Base-by-base conservation (phyloP, 2,113 vertebrate species). In the Varanus salvator region DNA sequence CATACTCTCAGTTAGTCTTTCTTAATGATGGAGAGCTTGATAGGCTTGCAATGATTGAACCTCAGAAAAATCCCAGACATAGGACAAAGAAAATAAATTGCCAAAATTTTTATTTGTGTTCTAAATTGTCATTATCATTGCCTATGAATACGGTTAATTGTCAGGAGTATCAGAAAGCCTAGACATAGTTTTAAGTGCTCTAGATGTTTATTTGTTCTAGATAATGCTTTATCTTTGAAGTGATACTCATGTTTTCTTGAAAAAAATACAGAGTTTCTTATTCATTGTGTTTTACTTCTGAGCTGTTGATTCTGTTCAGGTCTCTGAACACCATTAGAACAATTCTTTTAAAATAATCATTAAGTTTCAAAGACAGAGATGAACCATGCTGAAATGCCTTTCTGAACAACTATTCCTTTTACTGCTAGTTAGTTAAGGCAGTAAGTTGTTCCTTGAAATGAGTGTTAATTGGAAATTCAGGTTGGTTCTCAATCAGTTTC, bases 181-280 rank as follows among this genome's bases (percentile, higher is more conserved):
- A 74, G 2, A 34, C 74, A 0, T 31, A 14, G 84, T 23, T 83
- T 90, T 15, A 38, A 68, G 11, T 91, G 80, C 84, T 29, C 68
- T 87, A 54, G 2, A 34, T 74, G 84, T n/a, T 87, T 1, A 12
- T 87, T 4, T 89, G 15, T 80, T 52, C 2, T 85, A 0, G 48
- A 87, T 72, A 77, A 8, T 66, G 80, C 3, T 50, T 85, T 68
- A 38, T 6, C 6, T 85, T 84, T 89, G 86, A 91, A 92, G 91
- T 60, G 0, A 1, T 29, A 80, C 74, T 23, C 3, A 1, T 80
- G 0, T 60, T 77, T 50, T 31, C 17, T 66, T 66, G 81, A 23
- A 75, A 84, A 75, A 91, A 86, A 2, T 25, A 52, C 68, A 19
- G 88, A 14, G 1, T 1, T 23, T 74, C 71, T 0, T 89, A 85